phyloP scores from a whole-genome alignment of 1,140 invertebrate species.

The Megathymus violae region DNA sequence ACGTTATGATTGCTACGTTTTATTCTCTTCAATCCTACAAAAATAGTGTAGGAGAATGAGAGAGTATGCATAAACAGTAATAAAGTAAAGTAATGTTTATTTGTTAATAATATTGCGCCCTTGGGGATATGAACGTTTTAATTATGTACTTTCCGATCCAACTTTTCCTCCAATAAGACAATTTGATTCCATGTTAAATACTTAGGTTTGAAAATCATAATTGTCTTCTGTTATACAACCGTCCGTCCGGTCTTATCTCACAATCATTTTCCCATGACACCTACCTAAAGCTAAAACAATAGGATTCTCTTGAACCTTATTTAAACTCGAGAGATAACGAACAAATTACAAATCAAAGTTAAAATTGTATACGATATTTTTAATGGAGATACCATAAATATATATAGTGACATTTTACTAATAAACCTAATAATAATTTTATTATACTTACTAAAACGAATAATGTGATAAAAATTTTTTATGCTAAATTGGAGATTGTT shows the following conservation, averaged over 20 bases:
- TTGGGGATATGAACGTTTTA: no score
- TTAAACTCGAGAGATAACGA: slow-evolving; percentile 26
- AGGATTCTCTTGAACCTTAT: slow-evolving; percentile 29
- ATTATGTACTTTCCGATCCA: neutral
- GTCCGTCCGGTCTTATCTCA: slow-evolving; percentile 28
- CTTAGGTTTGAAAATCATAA: slow-evolving; percentile 21
- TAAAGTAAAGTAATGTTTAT: no score
- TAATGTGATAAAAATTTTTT: no score
- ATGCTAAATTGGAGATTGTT: no score
- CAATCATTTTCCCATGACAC: slow-evolving; percentile 29
- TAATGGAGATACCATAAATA: neutral
- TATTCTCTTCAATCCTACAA: no score
- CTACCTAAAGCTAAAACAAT: slow-evolving; percentile 29
- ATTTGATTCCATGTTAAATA: slow-evolving; percentile 18
- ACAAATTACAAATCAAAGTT: slow-evolving; percentile 1
- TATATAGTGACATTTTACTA: no score
- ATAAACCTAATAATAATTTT: no score
- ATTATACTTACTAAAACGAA: no score
- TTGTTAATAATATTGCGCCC: no score
- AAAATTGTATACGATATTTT: neutral
- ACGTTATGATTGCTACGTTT: no score
- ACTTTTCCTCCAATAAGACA: neutral
- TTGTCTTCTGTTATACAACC: slow-evolving; percentile 23
- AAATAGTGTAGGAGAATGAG: no score
- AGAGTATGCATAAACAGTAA: no score